Evolutionary conservation across 2,797 vertebrate species (phyloP).

Genomic region (Gymnoscopelus microlampas): DNA sequence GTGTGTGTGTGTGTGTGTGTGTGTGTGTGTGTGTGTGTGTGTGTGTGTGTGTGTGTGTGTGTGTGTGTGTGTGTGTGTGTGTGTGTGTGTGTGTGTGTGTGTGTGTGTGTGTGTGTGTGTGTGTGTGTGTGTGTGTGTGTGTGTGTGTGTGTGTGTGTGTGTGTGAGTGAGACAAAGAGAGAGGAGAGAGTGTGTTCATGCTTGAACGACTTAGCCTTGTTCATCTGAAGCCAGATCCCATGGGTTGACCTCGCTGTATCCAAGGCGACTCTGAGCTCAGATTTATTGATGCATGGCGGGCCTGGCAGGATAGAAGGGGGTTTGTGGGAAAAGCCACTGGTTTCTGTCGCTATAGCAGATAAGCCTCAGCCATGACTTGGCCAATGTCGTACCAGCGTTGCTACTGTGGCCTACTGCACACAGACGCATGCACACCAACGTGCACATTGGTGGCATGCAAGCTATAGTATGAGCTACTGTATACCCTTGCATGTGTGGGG

Average conservation of each 20-base stretch:
- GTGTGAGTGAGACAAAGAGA: not conserved
- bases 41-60: constrained; percentile 4
- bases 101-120: not conserved
- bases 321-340: constrained; percentile 13
- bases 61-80: not conserved
- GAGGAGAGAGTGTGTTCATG: not conserved
- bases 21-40: constrained; percentile 1
- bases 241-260: constrained; percentile 23
- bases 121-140: constrained; percentile 15
- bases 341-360: constrained; percentile 56
- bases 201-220: constrained; percentile 40
- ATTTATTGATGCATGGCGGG: constrained; percentile 38
- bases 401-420: constrained; percentile 11
- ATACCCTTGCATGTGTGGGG: too few relatives aligned
- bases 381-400: constrained; percentile 31
- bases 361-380: constrained; percentile 36
- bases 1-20: not conserved
- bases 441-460: too few relatives aligned
- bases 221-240: constrained; percentile 44
- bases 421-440: constrained; percentile 11
- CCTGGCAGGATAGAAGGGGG: constrained; percentile 49
- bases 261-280: constrained; percentile 44
- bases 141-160: constrained; percentile 11
- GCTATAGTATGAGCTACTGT: too few relatives aligned
- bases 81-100: not conserved